These are phyloP conservation scores for Pogonocichla stellata DNA, from an alignment of 2,113 vertebrate genomes.

Conservation along the genomic window DNA sequence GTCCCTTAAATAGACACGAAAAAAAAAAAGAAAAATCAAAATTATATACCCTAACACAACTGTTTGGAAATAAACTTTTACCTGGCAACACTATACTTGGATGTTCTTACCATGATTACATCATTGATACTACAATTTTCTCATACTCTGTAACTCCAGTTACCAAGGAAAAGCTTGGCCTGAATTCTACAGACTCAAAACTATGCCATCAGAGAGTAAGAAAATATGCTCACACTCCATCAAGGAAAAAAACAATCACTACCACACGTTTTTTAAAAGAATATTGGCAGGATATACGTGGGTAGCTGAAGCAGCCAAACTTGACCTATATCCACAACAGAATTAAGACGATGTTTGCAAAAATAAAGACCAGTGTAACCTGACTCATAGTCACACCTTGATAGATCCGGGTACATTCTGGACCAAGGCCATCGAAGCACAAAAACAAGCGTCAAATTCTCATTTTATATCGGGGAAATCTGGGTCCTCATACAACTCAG, in stretches of 20 bases:
- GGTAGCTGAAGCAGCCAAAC: background rate
- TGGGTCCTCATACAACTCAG: background rate
- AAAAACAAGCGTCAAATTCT: background rate
- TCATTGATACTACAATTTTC: background rate
- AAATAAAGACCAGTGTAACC: background rate
- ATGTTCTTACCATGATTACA: background rate
- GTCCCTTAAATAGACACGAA: fast-evolving
- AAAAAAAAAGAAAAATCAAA: background rate
- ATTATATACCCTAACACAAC: background rate
- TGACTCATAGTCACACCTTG: background rate
- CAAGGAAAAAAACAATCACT: background rate
- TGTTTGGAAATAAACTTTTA: background rate
- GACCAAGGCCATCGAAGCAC: background rate
- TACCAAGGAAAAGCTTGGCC: background rate
- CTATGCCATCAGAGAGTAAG: background rate
- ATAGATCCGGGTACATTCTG: background rate
- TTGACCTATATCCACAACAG: background rate
- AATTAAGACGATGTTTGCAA: background rate
- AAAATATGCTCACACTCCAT: background rate
- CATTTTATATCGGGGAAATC: background rate
- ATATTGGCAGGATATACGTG: fast-evolving
- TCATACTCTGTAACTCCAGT: background rate
- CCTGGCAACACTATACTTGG: background rate
- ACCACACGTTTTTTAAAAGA: background rate
- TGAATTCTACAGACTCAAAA: background rate